Evolutionary conservation across 2,888 invertebrate species (phyloP).

Genomic region (Spodoptera littoralis): DNA sequence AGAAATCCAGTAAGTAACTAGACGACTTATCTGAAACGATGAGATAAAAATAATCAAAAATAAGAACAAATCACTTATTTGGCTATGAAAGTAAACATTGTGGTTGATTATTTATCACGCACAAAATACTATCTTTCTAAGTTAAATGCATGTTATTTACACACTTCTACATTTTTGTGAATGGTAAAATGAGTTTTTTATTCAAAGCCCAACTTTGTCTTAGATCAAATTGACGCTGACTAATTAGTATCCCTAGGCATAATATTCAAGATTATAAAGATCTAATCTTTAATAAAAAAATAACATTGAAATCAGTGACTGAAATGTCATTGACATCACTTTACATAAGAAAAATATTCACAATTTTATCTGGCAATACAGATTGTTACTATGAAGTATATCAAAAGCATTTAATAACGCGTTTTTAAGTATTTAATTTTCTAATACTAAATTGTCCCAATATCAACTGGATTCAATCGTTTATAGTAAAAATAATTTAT

Average conservation of each 20-base stretch:
- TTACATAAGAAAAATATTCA: conserved; percentile 88
- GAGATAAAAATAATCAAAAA: conserved; percentile 80
- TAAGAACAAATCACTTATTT: conserved; percentile 82
- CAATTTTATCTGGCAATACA: conserved; percentile 89
- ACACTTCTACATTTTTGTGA: conserved; percentile 78
- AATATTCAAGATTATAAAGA: conserved; percentile 83
- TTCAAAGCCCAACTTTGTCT: conserved; percentile 74
- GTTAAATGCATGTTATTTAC: conserved; percentile 87
- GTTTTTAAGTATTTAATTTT: conserved; percentile 76
- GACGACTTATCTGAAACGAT: conserved; percentile 81
- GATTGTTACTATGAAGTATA: conserved; percentile 84
- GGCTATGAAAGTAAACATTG: conserved; percentile 82
- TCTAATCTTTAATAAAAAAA: conserved; percentile 86
- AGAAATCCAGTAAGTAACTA: conserved; percentile 83
- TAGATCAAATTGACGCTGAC: conserved; percentile 77
- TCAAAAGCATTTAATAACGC: conserved; percentile 80
- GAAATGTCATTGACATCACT: conserved; percentile 87
- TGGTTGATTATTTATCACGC: conserved; percentile 79
- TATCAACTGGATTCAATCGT: conserved; percentile 83
- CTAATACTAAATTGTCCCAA: conserved; percentile 86
- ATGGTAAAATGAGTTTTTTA: conserved; percentile 74
- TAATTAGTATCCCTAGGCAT: conserved; percentile 80
- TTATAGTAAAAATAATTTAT: conserved; percentile 85
- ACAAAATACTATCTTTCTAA: conserved; percentile 81
- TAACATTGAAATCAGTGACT: conserved; percentile 85